Evolutionary conservation across 2,113 vertebrate genomes (phyloP), one percentile per base, ranked within the genome.

Genomic region (Polypterus bichir): DNA sequence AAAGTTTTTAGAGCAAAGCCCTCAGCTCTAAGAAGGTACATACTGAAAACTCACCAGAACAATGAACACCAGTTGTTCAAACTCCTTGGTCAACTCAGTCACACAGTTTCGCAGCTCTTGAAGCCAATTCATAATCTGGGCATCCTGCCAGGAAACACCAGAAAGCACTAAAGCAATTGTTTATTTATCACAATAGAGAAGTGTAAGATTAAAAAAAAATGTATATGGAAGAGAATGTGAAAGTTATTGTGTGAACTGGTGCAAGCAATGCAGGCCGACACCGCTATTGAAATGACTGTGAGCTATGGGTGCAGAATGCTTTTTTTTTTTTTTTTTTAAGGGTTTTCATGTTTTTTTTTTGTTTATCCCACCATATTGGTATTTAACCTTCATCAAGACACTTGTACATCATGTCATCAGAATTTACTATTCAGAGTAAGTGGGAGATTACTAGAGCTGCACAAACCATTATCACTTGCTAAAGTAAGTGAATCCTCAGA

Each of bases 81-180:
- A 90, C 9, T 97, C 94, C 71, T 93, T 97, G 8, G 85, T 92
- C 55, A 99, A 77, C 65, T 88, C 84, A 1, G 71, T 84, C 62
- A 97, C 80, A 61, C 86, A 89, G 44, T 65, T 70, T 10, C 93
- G 83, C 60, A 98, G 90, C 61, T 99, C 95, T 6, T 90, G 86
- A 3, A 99, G 81, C 96, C 96, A 99, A 64, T 77, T 96, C 71
- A 97, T 85, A 69, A 99, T 88, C 77, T 99, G 96, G 27, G 83
- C 90, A 71, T 98, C 96, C 96, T 99, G 72, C 55, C 6, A 71
- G 11, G 45, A 65, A 47, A 9, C 5, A 46, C 46, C 44, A 49
- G 44, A 9, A 57, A 51, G 9, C 48, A 44, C 45, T 9, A 49
- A 5, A 59, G 9, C 47, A 4, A 54, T 10, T 44, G 52, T 11